Evolutionary conservation across 2,888 invertebrate genomes (phyloP).

Genomic region (Danaus chrysippus): DNA sequence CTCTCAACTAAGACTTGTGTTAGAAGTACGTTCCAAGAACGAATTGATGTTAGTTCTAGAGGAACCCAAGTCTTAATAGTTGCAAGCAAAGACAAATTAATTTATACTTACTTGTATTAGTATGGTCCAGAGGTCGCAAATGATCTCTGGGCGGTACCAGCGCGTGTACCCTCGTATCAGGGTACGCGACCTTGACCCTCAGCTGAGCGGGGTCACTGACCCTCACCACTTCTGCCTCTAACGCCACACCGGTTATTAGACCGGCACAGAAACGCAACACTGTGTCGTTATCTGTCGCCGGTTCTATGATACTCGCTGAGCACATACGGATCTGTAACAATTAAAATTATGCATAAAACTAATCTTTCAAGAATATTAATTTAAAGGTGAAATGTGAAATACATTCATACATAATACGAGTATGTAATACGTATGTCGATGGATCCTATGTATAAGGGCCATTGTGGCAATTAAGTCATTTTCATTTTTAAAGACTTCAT

Average conservation of each 20-base stretch:
- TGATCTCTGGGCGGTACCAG: slow-evolving; percentile 88
- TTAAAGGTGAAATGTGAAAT: too few species aligned
- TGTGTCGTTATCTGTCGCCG: slow-evolving; percentile 86
- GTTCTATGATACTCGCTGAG: slow-evolving; percentile 89
- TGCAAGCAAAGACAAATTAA: too few species aligned
- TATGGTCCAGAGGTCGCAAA: slow-evolving; percentile 84
- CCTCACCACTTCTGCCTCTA: slow-evolving; percentile 92
- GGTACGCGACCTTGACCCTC: slow-evolving; percentile 92
- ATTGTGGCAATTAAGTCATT: too few species aligned
- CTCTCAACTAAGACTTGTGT: too few species aligned
- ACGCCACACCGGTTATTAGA: slow-evolving; percentile 89
- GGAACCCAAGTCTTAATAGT: too few species aligned
- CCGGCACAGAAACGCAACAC: slow-evolving; percentile 96
- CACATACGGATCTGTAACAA: slow-evolving; percentile 84
- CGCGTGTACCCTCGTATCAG: slow-evolving; percentile 93
- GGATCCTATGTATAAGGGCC: too few species aligned
- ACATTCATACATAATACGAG: too few species aligned
- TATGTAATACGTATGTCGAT: too few species aligned
- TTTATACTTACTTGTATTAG: slow-evolving; percentile 53
- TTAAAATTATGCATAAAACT: background rate
- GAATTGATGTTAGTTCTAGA: too few species aligned
- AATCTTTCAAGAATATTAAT: too few species aligned
- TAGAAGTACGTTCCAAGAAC: too few species aligned
- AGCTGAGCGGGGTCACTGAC: slow-evolving; percentile 85
- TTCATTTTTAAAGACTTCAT: too few species aligned